Base-by-base conservation (phyloP, 1,140 invertebrate species). In the Rhagoletis zephyria region DNA sequence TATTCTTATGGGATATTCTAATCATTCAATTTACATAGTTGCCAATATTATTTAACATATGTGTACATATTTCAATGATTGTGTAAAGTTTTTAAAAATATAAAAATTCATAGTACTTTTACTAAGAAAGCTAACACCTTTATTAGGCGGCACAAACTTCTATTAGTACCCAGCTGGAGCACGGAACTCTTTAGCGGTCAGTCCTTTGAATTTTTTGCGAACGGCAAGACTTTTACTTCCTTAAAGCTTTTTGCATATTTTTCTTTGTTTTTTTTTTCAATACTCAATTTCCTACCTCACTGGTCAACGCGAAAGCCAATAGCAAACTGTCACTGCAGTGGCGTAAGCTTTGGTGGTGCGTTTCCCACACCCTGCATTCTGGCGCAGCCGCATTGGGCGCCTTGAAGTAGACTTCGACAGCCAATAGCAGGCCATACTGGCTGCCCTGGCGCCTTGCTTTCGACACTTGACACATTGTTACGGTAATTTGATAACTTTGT, bases 301-400 rank as follows among this genome's bases (percentile, higher is more conserved):
- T 74, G 70, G 70, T 51, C 14, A 9, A 48, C 70, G 9, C 10
- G 48, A 1, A 74, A 48, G 45, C 48, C 74, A 81, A 81, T 81
- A 81, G 74, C 5, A 81, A 48, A 9, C 40, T 16, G 19, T 74
- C 6, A 12, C 45, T 81, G n/a, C 3, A 56, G 16, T 81, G 9
- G n/a, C 74, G 19, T 48, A 81, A 81, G 74, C 48, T 81, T 81
- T 19, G 16, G 48, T 81, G n/a, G 40, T 74, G 42, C 16, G 40
- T 48, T 42, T 12, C 51, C 74, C 74, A 51, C n/a, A 81, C 74
- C 74, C 74, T 56, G 16, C 2, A 56, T n/a, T 59, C 45, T 19
- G 7, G 74, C 74, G 74, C 74, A 81, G 74, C 16, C 74, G 74
- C 74, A 56, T 81, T 81, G 74, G n/a, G 12, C 48, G 74, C 74